Evolutionary conservation across 2,797 vertebrate species (phyloP), one percentile per base, ranked within the genome.

Genomic region (Bovichtus variegatus): DNA sequence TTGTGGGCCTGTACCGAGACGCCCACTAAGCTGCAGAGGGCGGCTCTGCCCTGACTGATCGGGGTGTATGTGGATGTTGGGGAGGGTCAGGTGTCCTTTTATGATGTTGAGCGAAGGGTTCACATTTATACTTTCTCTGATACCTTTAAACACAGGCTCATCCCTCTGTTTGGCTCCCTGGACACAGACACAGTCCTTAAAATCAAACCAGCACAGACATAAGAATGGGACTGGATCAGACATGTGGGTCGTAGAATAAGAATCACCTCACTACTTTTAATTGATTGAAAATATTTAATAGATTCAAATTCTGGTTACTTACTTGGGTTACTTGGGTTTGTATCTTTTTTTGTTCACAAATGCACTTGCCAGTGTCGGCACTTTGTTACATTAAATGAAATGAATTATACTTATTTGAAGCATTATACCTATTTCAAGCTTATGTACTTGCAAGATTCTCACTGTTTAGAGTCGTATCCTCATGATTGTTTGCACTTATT

Each of bases 51-150:
- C 11, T 25, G n/a, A 11, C 36, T 58, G 10, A 25, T 75, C 11
- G 63, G 72, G 54, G 63, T 75, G 46, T 75, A 67, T 15, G 63
- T 75, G 54, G 72, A 75, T 9, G 15, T 66, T 2, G 46, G 5
- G 36, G 72, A 75, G 46, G 63, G 54, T 34, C 72, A 75, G 63
- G 72, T 75, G 55, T 75, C 72, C 9, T 75, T 75, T 60, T 67
- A 67, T n/a, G 72, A 67, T 0, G 63, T 25, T 2, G 25, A 34
- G 16, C 36, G 7, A 44, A 75, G 55, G 46, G 8, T 60, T 41
- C 72, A 75, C 63, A 67, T 75, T 36, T 75, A 60, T 19, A 75
- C 72, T 4, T 75, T 75, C 27, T 75, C 54, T 16, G 72, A 51
- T 3, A 51, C 63, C 15, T 75, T 67, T 63, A 59, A 25, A 11